Conservation (phyloP, 1,140 invertebrate species). For the Argopecten irradians region DNA sequence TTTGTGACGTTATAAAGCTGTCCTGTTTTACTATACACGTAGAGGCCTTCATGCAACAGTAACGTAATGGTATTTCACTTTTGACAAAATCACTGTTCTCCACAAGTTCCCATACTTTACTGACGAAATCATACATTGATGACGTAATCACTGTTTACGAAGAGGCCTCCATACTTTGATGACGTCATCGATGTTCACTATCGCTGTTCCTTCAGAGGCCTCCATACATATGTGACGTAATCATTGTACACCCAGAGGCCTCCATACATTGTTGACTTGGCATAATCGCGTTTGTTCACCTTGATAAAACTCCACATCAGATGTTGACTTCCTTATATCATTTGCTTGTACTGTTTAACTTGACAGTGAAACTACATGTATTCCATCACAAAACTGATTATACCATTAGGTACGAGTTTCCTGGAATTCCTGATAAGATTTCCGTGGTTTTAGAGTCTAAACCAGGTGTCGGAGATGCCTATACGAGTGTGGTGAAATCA, state of each 20-base stretch:
- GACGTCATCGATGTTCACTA: neutral
- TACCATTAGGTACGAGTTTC: too few relatives aligned
- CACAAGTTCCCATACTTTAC: neutral
- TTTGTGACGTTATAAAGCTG: too few relatives aligned
- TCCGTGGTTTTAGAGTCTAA: neutral
- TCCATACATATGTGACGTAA: neutral
- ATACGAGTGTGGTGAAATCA: neutral
- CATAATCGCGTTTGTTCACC: too few relatives aligned
- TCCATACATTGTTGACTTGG: neutral
- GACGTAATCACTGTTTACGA: neutral
- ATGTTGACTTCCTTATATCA: too few relatives aligned
- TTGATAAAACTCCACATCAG: too few relatives aligned
- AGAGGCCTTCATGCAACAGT: too few relatives aligned
- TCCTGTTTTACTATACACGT: too few relatives aligned
- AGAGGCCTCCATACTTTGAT: neutral
- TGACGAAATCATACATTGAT: neutral
- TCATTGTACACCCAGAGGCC: neutral
- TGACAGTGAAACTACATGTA: too few relatives aligned
- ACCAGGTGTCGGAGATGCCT: neutral
- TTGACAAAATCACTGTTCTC: neutral
- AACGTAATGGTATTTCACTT: neutral
- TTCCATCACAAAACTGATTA: too few relatives aligned
- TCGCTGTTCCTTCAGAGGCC: too few relatives aligned
- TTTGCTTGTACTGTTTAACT: too few relatives aligned
- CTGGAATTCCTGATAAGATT: too few relatives aligned